phyloP scores from a whole-genome alignment of 2,888 invertebrate species.

The Scaptodrosophila latifasciaeformis region DNA sequence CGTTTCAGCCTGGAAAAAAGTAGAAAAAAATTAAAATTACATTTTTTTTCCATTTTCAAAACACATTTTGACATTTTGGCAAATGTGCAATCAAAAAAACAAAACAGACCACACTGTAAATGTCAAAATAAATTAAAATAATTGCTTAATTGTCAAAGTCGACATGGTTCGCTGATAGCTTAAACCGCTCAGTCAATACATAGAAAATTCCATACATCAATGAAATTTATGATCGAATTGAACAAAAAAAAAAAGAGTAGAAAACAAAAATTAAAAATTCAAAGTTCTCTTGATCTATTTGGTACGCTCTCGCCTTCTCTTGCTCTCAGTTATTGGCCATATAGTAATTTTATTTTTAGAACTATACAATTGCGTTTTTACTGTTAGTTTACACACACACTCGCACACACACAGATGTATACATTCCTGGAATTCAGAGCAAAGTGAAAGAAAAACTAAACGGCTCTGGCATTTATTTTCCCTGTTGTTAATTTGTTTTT shows the following conservation, averaged over 20 bases:
- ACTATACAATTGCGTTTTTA: slow-evolving; percentile 37
- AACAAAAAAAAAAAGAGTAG: neutral
- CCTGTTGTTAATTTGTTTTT: slow-evolving; percentile 17
- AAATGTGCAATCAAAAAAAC: no score
- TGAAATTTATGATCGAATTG: slow-evolving; percentile 28
- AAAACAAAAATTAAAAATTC: neutral
- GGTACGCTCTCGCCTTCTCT: neutral
- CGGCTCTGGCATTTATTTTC: slow-evolving; percentile 48
- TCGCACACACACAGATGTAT: neutral
- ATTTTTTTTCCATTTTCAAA: no score
- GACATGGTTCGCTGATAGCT: no score
- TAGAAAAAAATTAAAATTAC: neutral
- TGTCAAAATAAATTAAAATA: no score
- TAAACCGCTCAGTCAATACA: no score
- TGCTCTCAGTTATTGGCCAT: neutral
- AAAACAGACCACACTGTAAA: no score
- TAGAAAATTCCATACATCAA: slow-evolving; percentile 3
- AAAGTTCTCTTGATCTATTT: no score
- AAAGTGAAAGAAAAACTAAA: slow-evolving; percentile 27
- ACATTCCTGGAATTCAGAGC: slow-evolving; percentile 8
- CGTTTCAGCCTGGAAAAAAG: slow-evolving; percentile 25
- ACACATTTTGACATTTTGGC: no score
- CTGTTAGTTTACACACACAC: slow-evolving; percentile 33
- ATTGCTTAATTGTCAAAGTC: no score
- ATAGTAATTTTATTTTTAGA: slow-evolving; percentile 40